Evolutionary conservation across 2,888 invertebrate species (phyloP).

Genomic region (Terebella lapidaria): DNA sequence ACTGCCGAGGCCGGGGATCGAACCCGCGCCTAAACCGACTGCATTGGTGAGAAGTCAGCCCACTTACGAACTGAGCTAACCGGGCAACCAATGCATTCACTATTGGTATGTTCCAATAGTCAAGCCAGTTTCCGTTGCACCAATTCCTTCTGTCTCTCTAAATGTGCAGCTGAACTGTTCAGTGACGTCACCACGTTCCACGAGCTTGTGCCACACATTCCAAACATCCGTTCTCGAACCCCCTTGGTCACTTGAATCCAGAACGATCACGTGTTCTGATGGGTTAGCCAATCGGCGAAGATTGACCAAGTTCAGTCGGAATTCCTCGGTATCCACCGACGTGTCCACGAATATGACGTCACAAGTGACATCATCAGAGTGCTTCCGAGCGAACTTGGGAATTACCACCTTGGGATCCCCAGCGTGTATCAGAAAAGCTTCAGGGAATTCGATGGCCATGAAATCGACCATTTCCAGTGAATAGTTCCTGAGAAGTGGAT

Average conservation of each 20-base stretch:
- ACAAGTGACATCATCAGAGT: neutral
- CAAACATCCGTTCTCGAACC: neutral
- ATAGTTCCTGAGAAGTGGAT: neutral
- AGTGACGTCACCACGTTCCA: neutral
- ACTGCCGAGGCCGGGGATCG: no score
- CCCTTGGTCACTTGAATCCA: slow-evolving; percentile 3
- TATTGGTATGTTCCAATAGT: neutral
- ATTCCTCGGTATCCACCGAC: neutral
- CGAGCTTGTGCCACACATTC: neutral
- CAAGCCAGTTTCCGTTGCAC: neutral
- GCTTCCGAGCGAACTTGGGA: neutral
- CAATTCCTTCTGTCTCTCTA: neutral
- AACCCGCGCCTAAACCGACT: no score
- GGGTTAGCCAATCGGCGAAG: slow-evolving; percentile 1
- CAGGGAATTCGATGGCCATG: slow-evolving; percentile 11
- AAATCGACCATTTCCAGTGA: slow-evolving; percentile 10
- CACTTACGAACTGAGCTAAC: no score
- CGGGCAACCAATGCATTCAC: no score
- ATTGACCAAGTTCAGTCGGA: neutral
- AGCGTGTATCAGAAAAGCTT: slow-evolving; percentile 2
- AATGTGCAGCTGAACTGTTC: neutral
- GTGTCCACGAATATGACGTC: slow-evolving; percentile 10
- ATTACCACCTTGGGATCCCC: neutral
- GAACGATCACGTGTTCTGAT: slow-evolving; percentile 2
- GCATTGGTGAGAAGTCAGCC: no score